These are phyloP conservation scores for Drosophila gaucha DNA, from an alignment of 2,888 invertebrate species.

Conservation along the genomic window DNA sequence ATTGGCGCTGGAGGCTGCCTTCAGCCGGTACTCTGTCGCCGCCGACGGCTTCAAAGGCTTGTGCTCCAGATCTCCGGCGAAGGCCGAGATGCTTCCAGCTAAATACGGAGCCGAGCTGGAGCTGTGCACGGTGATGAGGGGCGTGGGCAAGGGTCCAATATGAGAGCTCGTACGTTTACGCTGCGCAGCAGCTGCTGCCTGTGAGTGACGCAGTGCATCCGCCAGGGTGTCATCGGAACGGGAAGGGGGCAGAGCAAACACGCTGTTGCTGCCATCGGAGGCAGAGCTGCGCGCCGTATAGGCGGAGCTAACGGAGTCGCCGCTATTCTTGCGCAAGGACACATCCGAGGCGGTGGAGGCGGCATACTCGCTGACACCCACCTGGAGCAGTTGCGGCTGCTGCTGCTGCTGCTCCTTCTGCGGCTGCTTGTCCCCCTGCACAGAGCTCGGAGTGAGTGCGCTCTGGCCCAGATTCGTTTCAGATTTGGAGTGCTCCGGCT, in stretches of 20 bases:
- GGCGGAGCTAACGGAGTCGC: conserved; percentile 86
- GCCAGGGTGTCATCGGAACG: conserved; percentile 91
- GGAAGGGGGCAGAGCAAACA: conserved; percentile 89
- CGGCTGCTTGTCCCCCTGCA: conserved; percentile 27
- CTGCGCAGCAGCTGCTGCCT: conserved; percentile 86
- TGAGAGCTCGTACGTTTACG: conserved; percentile 87
- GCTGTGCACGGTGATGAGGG: conserved; percentile 73
- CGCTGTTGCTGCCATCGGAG: conserved; percentile 62
- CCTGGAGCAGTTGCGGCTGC: conserved; percentile 63
- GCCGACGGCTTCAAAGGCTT: conserved; percentile 61
- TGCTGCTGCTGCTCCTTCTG: conserved; percentile 28
- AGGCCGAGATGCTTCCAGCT: conserved; percentile 81
- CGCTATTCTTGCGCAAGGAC: conserved; percentile 86
- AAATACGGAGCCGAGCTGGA: conserved; percentile 88
- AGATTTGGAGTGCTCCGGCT: conserved; percentile 92
- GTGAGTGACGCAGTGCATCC: conserved; percentile 85
- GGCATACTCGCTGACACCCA: conserved; percentile 42
- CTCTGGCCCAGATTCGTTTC: conserved; percentile 88
- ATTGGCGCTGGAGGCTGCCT: conserved; percentile 82
- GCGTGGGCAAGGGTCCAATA: conserved; percentile 62
- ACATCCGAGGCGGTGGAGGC: conserved; percentile 80
- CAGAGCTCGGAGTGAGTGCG: conserved; percentile 51
- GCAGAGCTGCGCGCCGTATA: conserved; percentile 84
- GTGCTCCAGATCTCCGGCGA: conserved; percentile 66
- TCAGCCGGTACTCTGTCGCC: conserved; percentile 45